Base-by-base conservation (phyloP, 2,888 invertebrate species). In the Panopea generosa region DNA sequence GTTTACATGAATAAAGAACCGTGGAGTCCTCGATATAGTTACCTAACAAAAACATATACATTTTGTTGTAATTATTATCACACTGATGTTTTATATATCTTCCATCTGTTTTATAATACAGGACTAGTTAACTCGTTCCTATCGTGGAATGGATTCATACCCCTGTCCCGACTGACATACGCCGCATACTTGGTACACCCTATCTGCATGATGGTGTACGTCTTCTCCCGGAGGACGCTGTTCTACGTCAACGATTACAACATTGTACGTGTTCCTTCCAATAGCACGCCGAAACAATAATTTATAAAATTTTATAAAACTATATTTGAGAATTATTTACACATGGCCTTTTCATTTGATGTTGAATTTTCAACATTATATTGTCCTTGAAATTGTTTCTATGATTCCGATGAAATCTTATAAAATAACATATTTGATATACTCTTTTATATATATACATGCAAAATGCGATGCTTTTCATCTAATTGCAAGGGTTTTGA, bases 91-190 rank as follows among this genome's bases (percentile, higher is more conserved):
- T n/a, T n/a, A n/a, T n/a, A n/a, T n/a, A n/a, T n/a, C n/a, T n/a
- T n/a, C n/a, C n/a, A n/a, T n/a, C n/a, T n/a, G n/a, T n/a, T n/a
- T n/a, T n/a, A n/a, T n/a, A n/a, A n/a, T n/a, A n/a, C 33, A 92
- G 96, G 96, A 26, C 94, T 96, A 55, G 94, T 98, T 60, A 96
- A 97, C 93, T 94, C 95, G 0, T 93, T 97, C 57, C 94, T 99
- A 50, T 96, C 97, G 0, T 96, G 96, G 93, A 95, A 95, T 65
- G 95, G 96, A 0, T 95, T 98, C 86, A 95, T 97, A 87, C 98
- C 99, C 0, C 94, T 99, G 59, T 97, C 97, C 87, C 94, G 98
- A 65, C 95, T 99, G 79, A 97, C 98, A 1, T 99, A 98, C 93
- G 97, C 98, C 92, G 97, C 98, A 38, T 99, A 99, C 93, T 95